Conservation (phyloP, 2,797 vertebrate genomes). For the Chaunax sp. region DNA sequence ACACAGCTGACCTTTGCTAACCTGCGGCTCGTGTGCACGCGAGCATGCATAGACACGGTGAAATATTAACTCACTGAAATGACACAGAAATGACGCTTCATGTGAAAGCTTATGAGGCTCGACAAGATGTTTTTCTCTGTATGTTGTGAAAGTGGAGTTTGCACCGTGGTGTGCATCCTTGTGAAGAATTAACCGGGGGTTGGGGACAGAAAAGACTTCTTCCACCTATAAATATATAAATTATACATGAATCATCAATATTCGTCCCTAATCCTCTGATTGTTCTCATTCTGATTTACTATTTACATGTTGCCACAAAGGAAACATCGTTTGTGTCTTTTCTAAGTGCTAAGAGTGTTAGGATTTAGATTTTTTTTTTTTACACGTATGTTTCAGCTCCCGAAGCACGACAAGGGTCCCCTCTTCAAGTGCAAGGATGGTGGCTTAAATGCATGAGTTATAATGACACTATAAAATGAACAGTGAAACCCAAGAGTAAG, state of each 20-base stretch:
- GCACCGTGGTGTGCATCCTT: conserved; percentile 28
- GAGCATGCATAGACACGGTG: conserved; percentile 31
- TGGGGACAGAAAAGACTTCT: conserved; percentile 26
- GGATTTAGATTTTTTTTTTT: conserved; percentile 31
- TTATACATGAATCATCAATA: conserved; percentile 65
- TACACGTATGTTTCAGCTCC: conserved; percentile 34
- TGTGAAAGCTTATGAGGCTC: too few species aligned
- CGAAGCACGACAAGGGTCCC: conserved; percentile 38
- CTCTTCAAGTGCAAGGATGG: conserved; percentile 38
- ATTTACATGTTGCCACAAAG: conserved; percentile 73
- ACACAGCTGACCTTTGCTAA: conserved; percentile 2
- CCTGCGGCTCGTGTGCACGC: not conserved
- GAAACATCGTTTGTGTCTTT: conserved; percentile 55
- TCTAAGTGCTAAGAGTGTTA: conserved; percentile 67
- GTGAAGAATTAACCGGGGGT: conserved; percentile 28
- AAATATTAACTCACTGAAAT: conserved; percentile 12
- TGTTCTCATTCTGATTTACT: conserved; percentile 65
- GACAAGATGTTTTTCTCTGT: not conserved
- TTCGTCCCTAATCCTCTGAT: conserved; percentile 59
- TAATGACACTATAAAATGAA: conserved; percentile 67
- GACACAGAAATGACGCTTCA: not conserved
- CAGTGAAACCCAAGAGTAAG: conserved; percentile 68
- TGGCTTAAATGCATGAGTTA: conserved; percentile 48
- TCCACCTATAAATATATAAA: conserved; percentile 77
- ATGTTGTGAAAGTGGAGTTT: conserved; percentile 13